Evolutionary conservation across 2,888 invertebrate genomes (phyloP), one percentile per base, ranked within the genome.

Genomic region (Mesochorus sp.): DNA sequence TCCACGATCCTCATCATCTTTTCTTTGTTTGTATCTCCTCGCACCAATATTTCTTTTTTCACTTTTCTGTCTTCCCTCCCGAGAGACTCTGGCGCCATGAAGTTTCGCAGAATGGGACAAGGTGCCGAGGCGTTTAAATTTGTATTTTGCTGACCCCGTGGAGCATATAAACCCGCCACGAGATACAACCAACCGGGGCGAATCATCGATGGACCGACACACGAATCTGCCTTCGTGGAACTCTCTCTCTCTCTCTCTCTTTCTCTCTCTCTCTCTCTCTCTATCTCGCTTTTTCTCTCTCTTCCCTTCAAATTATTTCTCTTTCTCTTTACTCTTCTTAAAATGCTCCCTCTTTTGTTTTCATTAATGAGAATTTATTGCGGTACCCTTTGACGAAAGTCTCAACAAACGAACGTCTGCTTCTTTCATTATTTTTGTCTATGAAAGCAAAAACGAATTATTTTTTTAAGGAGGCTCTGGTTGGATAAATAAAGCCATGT

Each of bases 301-400:
- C n/a, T 8, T 10, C 24, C 37, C 26, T 39, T 17, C 24, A 26
- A 42, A 26, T 42, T 28, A 39, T 12, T 44, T 44, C n/a, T n/a
- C n/a, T 57, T 47, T 57, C 59, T 70, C 57, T 67, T 61, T 68
- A n/a, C n/a, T n/a, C n/a, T n/a, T n/a, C 51, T 17, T 34, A 26
- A 42, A 26, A 59, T 28, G 53, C 10, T 44, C 44, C n/a, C n/a
- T n/a, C 68, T 47, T 57, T 70, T 70, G 68, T 67, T 61, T 68
- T 72, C 72, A 83, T 86, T 86, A 88, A 88, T 89, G 88, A 87
- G 85, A 86, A 88, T 89, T 90, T 89, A 89, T 90, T 88, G 87
- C 85, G 84, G 81, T 84, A 66, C 83, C 84, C 88, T 89, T 90
- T 89, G 89, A 89, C 84, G 85, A 80, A 76, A 34, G 47, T 8